Conservation (phyloP, 2,797 vertebrate species). For the Peromyscus melanophrys region DNA sequence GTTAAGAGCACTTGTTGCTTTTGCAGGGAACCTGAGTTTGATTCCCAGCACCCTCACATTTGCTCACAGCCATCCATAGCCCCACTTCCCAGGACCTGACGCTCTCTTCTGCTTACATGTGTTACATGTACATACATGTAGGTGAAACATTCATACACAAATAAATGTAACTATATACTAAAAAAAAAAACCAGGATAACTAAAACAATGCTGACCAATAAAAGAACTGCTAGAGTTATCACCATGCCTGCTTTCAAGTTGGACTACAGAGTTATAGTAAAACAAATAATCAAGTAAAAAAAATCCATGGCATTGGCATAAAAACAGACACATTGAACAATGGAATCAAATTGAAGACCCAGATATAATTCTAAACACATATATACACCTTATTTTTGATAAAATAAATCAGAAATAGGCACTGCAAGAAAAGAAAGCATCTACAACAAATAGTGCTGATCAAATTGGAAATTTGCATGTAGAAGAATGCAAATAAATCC, state of each 20-base stretch:
- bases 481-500: not conserved
- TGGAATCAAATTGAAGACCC: not conserved
- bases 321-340: not conserved
- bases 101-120: too few species aligned
- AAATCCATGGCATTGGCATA: not conserved
- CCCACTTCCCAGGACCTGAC: too few species aligned
- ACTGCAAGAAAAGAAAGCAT: not conserved
- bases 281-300: not conserved
- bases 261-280: not conserved
- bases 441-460: not conserved
- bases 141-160: too few species aligned
- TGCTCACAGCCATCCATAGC: too few species aligned
- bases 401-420: not conserved
- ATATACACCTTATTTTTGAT: not conserved
- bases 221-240: not conserved
- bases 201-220: not conserved
- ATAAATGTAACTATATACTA: too few species aligned
- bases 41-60: too few species aligned
- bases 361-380: not conserved
- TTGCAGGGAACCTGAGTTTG: too few species aligned
- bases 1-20: too few species aligned
- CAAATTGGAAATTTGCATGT: not conserved
- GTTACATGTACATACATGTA: too few species aligned
- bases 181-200: not conserved
- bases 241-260: not conserved